Conservation (phyloP, 2,888 invertebrate genomes). For the Limnephilus rhombicus region DNA sequence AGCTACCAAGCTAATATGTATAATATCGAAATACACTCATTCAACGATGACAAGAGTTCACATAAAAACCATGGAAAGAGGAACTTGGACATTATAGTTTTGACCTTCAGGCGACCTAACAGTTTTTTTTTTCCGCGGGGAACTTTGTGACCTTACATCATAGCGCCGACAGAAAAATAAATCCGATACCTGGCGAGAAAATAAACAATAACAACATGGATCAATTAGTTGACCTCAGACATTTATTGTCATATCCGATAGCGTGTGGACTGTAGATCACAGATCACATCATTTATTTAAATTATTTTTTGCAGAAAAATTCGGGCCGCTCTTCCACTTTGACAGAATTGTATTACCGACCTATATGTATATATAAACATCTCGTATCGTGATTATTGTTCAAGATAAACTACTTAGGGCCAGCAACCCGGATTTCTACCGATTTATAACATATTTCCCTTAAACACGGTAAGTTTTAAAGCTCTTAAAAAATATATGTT, state of each 20-base stretch:
- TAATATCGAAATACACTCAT: background rate
- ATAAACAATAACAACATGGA: background rate
- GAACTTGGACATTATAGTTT: background rate
- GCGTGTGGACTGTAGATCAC: background rate
- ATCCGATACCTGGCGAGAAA: background rate
- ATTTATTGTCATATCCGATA: background rate
- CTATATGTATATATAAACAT: too few species aligned
- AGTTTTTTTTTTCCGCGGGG: background rate
- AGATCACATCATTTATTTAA: background rate
- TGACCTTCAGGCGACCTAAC: background rate
- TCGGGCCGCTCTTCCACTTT: background rate
- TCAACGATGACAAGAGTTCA: background rate
- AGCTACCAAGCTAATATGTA: too few species aligned
- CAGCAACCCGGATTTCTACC: too few species aligned
- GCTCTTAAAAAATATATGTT: too few species aligned
- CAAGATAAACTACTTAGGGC: too few species aligned
- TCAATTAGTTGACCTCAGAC: conserved; percentile 3
- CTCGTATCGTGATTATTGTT: too few species aligned
- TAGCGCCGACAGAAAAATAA: background rate
- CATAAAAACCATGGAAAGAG: background rate
- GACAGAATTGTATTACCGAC: background rate
- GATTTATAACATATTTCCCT: too few species aligned
- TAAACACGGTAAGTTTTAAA: too few species aligned
- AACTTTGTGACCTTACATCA: conserved; percentile 5
- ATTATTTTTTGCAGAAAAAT: background rate